Evolutionary conservation across 2,797 vertebrate species (phyloP).

Genomic region (Tragopan temminckii): DNA sequence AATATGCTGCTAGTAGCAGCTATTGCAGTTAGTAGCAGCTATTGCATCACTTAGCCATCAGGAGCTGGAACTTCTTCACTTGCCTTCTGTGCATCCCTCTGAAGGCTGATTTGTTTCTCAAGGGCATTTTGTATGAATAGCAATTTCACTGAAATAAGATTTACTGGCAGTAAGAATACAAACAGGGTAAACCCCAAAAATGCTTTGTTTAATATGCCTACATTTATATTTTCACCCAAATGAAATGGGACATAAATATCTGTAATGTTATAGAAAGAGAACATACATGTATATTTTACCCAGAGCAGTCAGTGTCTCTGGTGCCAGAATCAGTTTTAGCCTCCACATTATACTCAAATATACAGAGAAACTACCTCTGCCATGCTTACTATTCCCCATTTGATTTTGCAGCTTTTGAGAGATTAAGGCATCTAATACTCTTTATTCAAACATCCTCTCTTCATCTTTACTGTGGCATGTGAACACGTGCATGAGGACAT

Average conservation of each 20-base stretch:
- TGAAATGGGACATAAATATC: constrained; percentile 10
- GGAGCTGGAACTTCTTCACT: neutral
- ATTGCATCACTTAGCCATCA: neutral
- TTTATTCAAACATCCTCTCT: neutral
- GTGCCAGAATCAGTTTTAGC: constrained; percentile 21
- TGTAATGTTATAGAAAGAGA: constrained; percentile 1
- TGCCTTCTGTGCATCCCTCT: neutral
- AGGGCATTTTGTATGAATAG: neutral
- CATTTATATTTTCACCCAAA: constrained; percentile 30
- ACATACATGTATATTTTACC: constrained; percentile 15
- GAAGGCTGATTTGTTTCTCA: neutral
- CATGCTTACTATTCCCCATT: neutral
- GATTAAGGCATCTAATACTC: neutral
- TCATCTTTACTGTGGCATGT: neutral
- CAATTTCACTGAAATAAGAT: neutral
- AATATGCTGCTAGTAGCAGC: neutral
- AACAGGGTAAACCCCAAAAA: neutral
- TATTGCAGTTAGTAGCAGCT: neutral
- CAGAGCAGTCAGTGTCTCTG: neutral
- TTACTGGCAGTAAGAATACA: constrained; percentile 1
- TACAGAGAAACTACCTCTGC: neutral
- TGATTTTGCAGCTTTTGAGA: neutral
- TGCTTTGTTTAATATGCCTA: neutral
- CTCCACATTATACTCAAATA: neutral
- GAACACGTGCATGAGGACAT: neutral